Conservation (phyloP, 2,888 invertebrate species). For the Criorhina ranunculi region DNA sequence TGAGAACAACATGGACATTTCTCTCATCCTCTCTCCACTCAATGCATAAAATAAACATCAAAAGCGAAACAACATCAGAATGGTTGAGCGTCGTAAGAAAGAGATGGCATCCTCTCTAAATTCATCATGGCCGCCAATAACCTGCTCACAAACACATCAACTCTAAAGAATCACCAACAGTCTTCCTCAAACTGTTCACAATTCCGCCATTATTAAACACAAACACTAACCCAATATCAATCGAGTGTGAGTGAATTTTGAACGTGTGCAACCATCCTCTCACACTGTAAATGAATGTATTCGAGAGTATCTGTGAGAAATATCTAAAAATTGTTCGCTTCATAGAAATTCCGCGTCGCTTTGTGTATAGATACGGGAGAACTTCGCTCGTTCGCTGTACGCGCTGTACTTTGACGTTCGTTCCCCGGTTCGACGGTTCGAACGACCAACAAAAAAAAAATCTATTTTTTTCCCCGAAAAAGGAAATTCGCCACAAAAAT, state of each 20-base stretch:
- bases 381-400: constrained; percentile 75
- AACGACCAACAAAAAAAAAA: constrained; percentile 52
- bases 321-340: constrained; percentile 63
- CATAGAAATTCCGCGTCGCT: constrained; percentile 77
- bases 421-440: constrained; percentile 75
- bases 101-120: constrained; percentile 40
- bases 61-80: constrained; percentile 32
- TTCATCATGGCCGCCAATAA: constrained; percentile 74
- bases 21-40: constrained; percentile 8
- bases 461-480: constrained; percentile 27
- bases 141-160: constrained; percentile 61
- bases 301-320: constrained; percentile 52
- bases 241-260: constrained; percentile 16
- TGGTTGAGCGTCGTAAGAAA: neutral
- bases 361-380: constrained; percentile 77
- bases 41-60: constrained; percentile 53
- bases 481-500: constrained; percentile 26
- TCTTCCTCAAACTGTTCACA: constrained; percentile 56
- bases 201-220: constrained; percentile 73
- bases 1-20: constrained; percentile 12
- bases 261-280: constrained; percentile 4
- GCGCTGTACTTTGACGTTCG: constrained; percentile 76
- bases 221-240: neutral
- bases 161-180: constrained; percentile 13
- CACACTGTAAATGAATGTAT: constrained; percentile 12